phyloP scores from a whole-genome alignment of 2,113 vertebrate genomes.

The Phyllostomus discolor region DNA sequence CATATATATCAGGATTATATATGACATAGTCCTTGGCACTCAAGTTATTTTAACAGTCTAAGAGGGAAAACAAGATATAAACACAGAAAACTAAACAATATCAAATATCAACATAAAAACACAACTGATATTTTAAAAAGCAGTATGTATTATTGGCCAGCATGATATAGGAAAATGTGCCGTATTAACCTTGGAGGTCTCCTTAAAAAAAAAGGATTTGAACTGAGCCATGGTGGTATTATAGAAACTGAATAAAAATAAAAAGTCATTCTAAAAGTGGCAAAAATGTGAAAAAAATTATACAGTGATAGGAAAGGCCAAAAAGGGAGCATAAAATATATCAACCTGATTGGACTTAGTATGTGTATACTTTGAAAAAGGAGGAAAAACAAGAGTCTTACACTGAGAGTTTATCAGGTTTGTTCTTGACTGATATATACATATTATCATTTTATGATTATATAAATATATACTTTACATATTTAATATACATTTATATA shows the following conservation, averaged over 20 bases:
- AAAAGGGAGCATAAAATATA: not conserved
- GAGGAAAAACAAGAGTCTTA: not conserved
- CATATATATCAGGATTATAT: not conserved
- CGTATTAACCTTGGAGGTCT: not conserved
- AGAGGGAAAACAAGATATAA: not conserved
- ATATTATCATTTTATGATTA: too few species aligned
- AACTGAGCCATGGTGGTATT: not conserved
- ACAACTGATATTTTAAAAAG: not conserved
- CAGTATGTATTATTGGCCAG: not conserved
- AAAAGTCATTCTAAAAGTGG: not conserved
- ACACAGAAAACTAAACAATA: not conserved
- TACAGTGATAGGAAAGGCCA: not conserved
- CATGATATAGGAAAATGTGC: not conserved
- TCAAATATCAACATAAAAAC: slow-evolving; percentile 1
- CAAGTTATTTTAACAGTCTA: not conserved
- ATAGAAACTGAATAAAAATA: not conserved
- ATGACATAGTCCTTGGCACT: not conserved
- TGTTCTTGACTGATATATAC: not conserved
- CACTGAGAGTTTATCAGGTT: not conserved
- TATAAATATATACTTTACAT: too few species aligned
- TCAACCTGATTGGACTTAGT: not conserved
- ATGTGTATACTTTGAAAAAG: not conserved
- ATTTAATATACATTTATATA: too few species aligned
- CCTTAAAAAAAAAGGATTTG: not conserved
- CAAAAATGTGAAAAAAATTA: not conserved